Base-by-base conservation (phyloP, 1,140 invertebrate species). In the Arctopsyche grandis region DNA sequence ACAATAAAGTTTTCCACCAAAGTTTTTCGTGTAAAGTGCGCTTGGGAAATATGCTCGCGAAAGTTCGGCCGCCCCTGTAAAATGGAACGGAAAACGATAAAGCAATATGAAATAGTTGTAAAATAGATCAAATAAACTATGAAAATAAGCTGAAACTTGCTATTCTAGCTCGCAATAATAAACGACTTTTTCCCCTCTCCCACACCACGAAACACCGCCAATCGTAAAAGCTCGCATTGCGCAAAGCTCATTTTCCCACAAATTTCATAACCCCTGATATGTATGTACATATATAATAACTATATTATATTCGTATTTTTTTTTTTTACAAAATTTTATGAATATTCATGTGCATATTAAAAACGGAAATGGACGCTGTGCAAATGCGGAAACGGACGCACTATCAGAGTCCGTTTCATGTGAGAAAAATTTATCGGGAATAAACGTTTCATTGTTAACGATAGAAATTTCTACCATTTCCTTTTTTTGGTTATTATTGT, bases 11-110 rank as follows among this genome's bases (percentile, higher is more conserved):
- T 74, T 74, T 66, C 63, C 46, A 7, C 19, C 4, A 74, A 74
- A 74, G 71, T 74, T 74, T 74, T 74, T 74, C 71, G 71, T 74
- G 71, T 74, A 74, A 74, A 74, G 44, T 74, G 71, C 71, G 71
- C 44, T 74, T 74, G 71, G 24, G 44, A 74, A 74, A 74, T 74
- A 74, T 74, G 71, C 44, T 74, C 22, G 44, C 43, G 12, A 56
- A 74, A 74, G n/a, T 74, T 74, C 21, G 29, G 63, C 24, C 19
- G 14, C 48, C 58, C 58, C 26, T 16, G 46, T 46, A 71, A 71
- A 71, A 71, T 66, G 63, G 63, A 66, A 66, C 63, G 63, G 63
- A 66, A 66, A 66, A 66, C 63, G 63, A 66, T 66, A 66, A 66
- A 66, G 63, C 63, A 66, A 66, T 66, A 66, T 66, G 63, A 66